phyloP scores from a whole-genome alignment of 2,113 vertebrate species.

The Ibidorhyncha struthersii region DNA sequence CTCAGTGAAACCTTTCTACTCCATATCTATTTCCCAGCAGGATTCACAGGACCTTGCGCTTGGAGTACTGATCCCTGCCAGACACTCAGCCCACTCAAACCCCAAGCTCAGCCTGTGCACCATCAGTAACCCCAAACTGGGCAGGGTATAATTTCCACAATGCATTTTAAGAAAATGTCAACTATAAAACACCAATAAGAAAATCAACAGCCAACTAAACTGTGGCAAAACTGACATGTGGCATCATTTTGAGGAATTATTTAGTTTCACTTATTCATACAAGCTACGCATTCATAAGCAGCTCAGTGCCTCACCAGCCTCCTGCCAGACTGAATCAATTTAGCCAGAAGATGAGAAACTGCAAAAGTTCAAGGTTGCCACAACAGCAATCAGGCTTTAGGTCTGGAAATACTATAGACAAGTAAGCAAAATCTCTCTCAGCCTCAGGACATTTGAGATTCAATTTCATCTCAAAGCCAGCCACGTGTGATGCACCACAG shows the following conservation, averaged over 20 bases:
- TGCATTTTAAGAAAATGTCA: not conserved
- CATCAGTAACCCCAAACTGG: not conserved
- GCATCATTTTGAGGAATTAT: slow-evolving; percentile 11
- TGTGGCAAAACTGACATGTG: not conserved
- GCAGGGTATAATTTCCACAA: not conserved
- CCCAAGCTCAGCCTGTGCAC: not conserved
- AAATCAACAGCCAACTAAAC: not conserved
- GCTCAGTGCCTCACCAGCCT: slow-evolving; percentile 5
- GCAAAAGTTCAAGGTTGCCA: slow-evolving; percentile 33
- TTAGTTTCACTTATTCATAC: slow-evolving; percentile 14
- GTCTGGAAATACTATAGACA: not conserved
- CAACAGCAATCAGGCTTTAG: not conserved
- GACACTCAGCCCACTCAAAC: too few relatives aligned
- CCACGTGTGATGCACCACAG: accelerated
- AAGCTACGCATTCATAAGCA: slow-evolving; percentile 13
- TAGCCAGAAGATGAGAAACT: not conserved
- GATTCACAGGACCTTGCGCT: not conserved
- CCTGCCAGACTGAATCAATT: slow-evolving; percentile 1
- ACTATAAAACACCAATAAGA: not conserved
- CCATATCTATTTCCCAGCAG: not conserved
- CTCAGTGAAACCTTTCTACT: not conserved
- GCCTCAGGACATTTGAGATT: not conserved
- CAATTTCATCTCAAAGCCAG: not conserved
- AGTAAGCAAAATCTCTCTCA: not conserved
- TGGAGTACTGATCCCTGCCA: not conserved